Conservation (phyloP, 2,797 vertebrate species). For the Acridotheres tristis region DNA sequence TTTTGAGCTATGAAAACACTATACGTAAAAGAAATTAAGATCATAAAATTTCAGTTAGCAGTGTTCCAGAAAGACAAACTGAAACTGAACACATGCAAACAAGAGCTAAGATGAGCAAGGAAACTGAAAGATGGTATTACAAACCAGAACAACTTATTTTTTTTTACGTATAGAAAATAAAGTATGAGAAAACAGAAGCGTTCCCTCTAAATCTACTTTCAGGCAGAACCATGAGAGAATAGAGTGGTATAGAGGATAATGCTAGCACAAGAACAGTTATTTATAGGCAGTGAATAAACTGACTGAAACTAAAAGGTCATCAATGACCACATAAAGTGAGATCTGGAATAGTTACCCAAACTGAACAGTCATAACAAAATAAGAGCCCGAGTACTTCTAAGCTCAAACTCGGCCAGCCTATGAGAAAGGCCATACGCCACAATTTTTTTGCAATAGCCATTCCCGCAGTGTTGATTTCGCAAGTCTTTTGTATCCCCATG, state of each 20-base stretch:
- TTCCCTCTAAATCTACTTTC: not conserved
- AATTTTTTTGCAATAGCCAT: not conserved
- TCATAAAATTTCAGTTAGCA: not conserved
- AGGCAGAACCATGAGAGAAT: not conserved
- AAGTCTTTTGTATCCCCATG: not conserved
- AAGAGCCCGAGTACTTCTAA: not conserved
- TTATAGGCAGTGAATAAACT: not conserved
- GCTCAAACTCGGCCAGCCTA: not conserved
- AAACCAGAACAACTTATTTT: not conserved
- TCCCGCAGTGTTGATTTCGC: accelerated
- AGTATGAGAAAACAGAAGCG: accelerated
- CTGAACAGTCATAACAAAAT: not conserved
- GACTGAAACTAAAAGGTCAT: not conserved
- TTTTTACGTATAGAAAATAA: not conserved
- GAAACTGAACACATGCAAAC: conserved; percentile 3
- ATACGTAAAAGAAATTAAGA: not conserved
- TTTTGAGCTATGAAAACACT: not conserved
- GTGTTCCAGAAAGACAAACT: not conserved
- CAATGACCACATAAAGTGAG: not conserved
- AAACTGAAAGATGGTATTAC: not conserved
- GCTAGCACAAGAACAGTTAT: not conserved
- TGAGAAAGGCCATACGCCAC: not conserved
- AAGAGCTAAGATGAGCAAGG: not conserved
- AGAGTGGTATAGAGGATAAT: not conserved
- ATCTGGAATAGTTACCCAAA: not conserved